Conservation (phyloP, 2,113 vertebrate genomes). For the Gobio gobio region DNA sequence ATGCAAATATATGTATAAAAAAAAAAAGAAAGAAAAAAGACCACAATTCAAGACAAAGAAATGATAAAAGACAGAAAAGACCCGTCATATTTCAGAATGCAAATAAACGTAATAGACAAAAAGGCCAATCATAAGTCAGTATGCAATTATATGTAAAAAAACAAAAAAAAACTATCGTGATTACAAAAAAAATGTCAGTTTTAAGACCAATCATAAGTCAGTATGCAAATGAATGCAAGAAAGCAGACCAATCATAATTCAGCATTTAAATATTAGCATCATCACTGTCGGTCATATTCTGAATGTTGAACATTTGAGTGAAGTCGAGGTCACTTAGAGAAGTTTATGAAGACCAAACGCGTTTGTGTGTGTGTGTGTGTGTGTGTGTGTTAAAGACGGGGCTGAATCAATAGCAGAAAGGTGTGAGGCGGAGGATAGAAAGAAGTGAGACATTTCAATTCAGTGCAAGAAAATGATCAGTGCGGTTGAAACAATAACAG, state of each 20-base stretch:
- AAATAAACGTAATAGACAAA: background rate
- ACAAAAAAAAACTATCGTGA: too few species aligned
- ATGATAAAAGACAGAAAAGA: background rate
- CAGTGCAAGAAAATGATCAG: background rate
- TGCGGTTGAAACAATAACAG: slow-evolving; percentile 65
- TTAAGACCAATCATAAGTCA: too few species aligned
- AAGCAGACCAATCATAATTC: too few species aligned
- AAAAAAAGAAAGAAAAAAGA: too few species aligned
- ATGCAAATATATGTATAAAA: too few species aligned
- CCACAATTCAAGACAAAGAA: too few species aligned
- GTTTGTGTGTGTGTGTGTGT: background rate
- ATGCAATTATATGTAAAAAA: too few species aligned
- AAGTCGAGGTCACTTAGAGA: background rate
- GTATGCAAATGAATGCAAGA: too few species aligned
- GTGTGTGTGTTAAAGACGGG: background rate
- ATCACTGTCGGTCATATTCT: background rate
- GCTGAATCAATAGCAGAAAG: background rate
- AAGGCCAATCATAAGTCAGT: too few species aligned
- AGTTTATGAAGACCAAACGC: background rate
- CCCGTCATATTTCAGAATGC: background rate
- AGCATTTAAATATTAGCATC: background rate
- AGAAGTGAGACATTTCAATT: background rate
- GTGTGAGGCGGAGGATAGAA: background rate
- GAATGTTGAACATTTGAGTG: background rate
- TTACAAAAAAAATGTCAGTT: too few species aligned